phyloP scores from a whole-genome alignment of 2,797 vertebrate genomes.

The Diplodus puntazzo region DNA sequence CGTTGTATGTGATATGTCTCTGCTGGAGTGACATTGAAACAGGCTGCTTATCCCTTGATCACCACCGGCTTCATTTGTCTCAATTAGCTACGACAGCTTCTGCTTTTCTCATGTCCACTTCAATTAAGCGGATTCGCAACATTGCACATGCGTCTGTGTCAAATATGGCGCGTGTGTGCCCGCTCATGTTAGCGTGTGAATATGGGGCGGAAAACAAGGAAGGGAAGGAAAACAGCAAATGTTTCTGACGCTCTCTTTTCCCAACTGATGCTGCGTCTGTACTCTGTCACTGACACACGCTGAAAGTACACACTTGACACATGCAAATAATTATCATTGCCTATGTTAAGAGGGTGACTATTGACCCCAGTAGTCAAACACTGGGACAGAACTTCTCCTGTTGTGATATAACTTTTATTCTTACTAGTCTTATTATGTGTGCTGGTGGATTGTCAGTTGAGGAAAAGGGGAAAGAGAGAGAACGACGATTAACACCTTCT shows the following conservation, averaged over 20 bases:
- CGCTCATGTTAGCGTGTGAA: conserved; percentile 10
- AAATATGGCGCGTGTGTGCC: conserved; percentile 27
- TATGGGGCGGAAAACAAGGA: neutral
- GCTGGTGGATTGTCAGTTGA: neutral
- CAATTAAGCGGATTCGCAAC: conserved; percentile 67
- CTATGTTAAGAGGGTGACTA: neutral
- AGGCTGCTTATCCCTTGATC: conserved; percentile 78
- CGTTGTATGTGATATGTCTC: conserved; percentile 44
- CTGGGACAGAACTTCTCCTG: neutral
- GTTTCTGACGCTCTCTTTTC: neutral
- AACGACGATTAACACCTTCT: conserved; percentile 38
- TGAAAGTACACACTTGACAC: neutral
- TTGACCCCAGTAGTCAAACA: neutral
- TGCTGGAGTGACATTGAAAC: conserved; percentile 76
- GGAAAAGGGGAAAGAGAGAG: neutral
- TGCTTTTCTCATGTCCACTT: conserved; percentile 80
- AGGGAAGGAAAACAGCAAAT: neutral
- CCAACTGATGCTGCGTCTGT: too few relatives aligned
- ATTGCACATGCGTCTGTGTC: conserved; percentile 45
- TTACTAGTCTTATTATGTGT: neutral
- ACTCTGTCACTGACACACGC: neutral
- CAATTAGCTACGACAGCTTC: conserved; percentile 83
- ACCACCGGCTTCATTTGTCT: conserved; percentile 82
- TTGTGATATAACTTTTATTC: too few relatives aligned
- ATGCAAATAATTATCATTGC: neutral